Evolutionary conservation across 2,888 invertebrate genomes (phyloP).

Genomic region (Melieria crassipennis): DNA sequence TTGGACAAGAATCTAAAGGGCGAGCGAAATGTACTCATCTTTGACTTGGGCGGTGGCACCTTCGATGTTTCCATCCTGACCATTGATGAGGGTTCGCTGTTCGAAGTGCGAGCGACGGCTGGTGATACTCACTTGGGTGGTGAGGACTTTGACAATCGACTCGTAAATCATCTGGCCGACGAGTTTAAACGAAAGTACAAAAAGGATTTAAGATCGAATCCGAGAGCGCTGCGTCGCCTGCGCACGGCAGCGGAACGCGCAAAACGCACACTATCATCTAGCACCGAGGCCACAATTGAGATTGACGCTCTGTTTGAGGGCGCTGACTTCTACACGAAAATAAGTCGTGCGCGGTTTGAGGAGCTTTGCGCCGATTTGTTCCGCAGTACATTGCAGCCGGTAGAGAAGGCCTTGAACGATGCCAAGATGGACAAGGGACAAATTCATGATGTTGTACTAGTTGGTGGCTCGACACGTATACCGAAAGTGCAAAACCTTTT

Average conservation of each 20-base stretch:
- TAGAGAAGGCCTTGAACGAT: conserved; percentile 81
- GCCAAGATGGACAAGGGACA: conserved; percentile 80
- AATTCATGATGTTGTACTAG: conserved; percentile 82
- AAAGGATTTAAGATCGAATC: conserved; percentile 73
- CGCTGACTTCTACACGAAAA: conserved; percentile 75
- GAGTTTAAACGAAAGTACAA: conserved; percentile 84
- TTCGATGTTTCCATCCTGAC: conserved; percentile 95
- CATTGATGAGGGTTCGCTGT: conserved; percentile 87
- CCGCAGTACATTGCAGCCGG: conserved; percentile 78
- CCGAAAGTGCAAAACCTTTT: conserved; percentile 80
- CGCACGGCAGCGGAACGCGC: conserved; percentile 82
- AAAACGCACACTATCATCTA: conserved; percentile 80
- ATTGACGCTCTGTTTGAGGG: conserved; percentile 79
- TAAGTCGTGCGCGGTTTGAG: conserved; percentile 78
- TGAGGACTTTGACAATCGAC: conserved; percentile 88
- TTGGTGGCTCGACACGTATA: conserved; percentile 83
- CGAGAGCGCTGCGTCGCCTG: conserved; percentile 74
- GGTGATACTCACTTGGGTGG: conserved; percentile 94
- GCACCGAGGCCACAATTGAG: conserved; percentile 79
- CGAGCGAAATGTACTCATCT: conserved; percentile 82
- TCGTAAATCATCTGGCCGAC: conserved; percentile 85
- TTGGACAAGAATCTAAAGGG: conserved; percentile 84
- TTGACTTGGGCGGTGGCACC: conserved; percentile 78
- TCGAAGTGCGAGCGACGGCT: conserved; percentile 92
- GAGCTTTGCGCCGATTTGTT: conserved; percentile 79